Percentiles rank a stretch among this genome's conserved stretches.
phyloP scores from a whole-genome alignment of 2,113 vertebrate genomes.

The Oxygymnocypris stewartii region DNA sequence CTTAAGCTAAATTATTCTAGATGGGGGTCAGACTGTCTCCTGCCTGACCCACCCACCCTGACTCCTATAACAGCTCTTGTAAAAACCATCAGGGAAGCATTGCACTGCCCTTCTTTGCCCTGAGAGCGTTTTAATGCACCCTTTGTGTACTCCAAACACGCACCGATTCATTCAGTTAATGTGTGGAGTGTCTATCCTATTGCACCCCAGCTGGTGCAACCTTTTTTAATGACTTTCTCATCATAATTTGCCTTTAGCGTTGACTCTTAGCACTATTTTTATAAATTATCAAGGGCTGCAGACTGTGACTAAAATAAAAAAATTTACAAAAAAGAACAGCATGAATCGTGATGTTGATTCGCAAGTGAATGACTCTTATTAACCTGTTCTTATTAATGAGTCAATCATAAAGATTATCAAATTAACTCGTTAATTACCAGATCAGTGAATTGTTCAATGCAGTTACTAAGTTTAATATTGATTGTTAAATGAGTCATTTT shows the following conservation, averaged over 20 bases:
- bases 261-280: background rate
- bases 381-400: background rate
- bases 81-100: background rate
- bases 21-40: background rate
- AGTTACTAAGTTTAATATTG: background rate
- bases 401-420: background rate
- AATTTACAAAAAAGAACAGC: background rate
- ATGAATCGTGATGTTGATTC: background rate
- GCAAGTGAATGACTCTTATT: background rate
- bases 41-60: background rate
- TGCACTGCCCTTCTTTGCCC: background rate
- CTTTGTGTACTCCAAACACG: background rate
- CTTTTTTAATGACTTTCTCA: slow-evolving; percentile 11
- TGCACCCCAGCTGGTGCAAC: background rate
- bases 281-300: background rate
- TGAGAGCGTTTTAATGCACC: background rate
- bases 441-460: background rate
- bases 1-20: slow-evolving; percentile 16
- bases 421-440: background rate
- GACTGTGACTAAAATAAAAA: background rate
- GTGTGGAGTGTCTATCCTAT: background rate
- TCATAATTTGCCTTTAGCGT: background rate
- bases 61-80: slow-evolving; percentile 18
- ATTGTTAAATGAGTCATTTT: background rate
- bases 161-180: background rate